Evolutionary conservation across 2,888 invertebrate species (phyloP), one percentile per base, ranked within the genome.

Genomic region (Dendrolimus houi): DNA sequence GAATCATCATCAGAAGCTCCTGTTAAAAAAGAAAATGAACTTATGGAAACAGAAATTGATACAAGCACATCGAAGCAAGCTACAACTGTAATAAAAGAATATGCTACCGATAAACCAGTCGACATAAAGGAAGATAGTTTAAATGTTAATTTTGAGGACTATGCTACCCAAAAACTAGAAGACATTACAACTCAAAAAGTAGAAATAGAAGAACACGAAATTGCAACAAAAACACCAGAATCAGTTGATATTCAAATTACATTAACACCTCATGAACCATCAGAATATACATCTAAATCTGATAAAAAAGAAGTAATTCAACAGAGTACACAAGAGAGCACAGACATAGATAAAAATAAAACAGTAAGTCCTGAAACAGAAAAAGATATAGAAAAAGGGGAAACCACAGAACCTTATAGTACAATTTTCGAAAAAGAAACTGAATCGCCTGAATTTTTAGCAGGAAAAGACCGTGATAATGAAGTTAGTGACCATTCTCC

Each of bases 1-100:
- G 59, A 47, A 58, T 56, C 57, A 40, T 60, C 61, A 13, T 63
- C 62, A 9, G 62, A 66, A 60, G 57, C 63, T 55, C 54, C 57
- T 56, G 64, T 62, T 56, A 56, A 58, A 58, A 57, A 59, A 56
- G 59, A 62, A 7, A 17, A 42, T 52, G 29, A 55, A 17, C 14
- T 29, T 17, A 42, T 6, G 47, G 54, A 52, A 52, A 56, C 47
- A 55, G 52, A 56, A 54, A 13, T 53, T 3, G 29, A 13, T 52
- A 41, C 10, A 10, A 41, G 41, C 8, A 54, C 47, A 8, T 12
- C 52, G 17, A 57, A 54, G n/a, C n/a, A 40, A 47, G 42, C 40
- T 52, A 13, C 41, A 2, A 57, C 54, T 40, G 53, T 52, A 57
- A 54, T 12, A 14, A 52, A 54, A 8, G 54, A 54, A 29, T 52